phyloP scores from a whole-genome alignment of 2,888 invertebrate genomes.

The Cepaea hortensis region DNA sequence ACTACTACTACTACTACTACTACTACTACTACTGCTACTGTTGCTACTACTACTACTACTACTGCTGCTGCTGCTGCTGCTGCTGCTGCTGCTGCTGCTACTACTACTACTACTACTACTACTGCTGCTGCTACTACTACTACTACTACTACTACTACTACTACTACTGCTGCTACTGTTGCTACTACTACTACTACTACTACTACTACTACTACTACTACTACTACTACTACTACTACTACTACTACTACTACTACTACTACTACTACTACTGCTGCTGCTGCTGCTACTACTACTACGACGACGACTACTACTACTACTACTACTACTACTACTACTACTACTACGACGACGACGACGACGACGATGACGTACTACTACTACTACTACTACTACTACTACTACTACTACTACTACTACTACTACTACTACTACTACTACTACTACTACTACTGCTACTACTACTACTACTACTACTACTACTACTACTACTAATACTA shows the following conservation, averaged over 20 bases:
- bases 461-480: neutral
- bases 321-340: neutral
- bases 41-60: neutral
- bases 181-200: neutral
- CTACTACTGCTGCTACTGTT: neutral
- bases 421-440: neutral
- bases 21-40: neutral
- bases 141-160: neutral
- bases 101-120: neutral
- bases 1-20: neutral
- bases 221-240: neutral
- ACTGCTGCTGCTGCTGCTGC: neutral
- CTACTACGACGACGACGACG: no score
- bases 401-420: neutral
- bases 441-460: neutral
- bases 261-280: neutral
- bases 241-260: neutral
- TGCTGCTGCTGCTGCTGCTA: neutral
- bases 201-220: neutral
- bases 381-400: neutral
- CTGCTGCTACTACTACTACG: neutral
- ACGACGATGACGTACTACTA: no score
- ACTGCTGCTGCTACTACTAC: neutral
- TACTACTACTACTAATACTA: no score
- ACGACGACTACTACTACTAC: neutral